Base-by-base conservation (phyloP, 2,888 invertebrate species). In the Scaptomyza polygonia region DNA sequence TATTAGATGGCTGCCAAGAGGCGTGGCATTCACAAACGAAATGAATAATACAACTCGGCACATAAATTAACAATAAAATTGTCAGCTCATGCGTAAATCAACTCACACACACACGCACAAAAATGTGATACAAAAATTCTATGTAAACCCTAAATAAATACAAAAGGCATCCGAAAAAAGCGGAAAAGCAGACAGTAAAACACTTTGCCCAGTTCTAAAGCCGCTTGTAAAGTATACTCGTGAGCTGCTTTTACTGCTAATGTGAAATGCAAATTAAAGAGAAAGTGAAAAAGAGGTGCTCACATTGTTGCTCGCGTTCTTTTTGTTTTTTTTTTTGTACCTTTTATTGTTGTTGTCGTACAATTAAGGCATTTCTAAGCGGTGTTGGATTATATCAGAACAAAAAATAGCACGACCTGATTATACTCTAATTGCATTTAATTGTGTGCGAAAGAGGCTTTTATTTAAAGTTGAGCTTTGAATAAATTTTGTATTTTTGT, bases 51-150 rank as follows among this genome's bases (percentile, higher is more conserved):
- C 74, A 61, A 36, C 39, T 27, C 18, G 21, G 53, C 43, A 67
- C 70, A 77, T 80, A 81, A 80, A 80, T 85, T 81, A 75, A 65
- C 69, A 69, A 80, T 83, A 83, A 86, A 81, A 80, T 68, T 79
- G 69, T 72, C 85, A 69, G 56, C 76, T 72, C 85, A 78, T 85
- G 85, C 85, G 77, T 65, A 72, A 75, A 72, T 72, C 68, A 58
- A 53, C n/a, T n/a, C 40, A 47, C 48, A 59, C 27, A 30, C 34
- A 36, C 6, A 39, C 18, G 27, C 43, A 39, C 43, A 25, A 27
- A 64, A 49, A 5, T 65, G 43, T 51, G 44, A 9, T 42, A 25
- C 11, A 25, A 40, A 61, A 59, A n/a, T n/a, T n/a, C n/a, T 57
- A 25, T 25, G 5, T 25, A 61, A 59, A 36, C 74, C 74, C 85